Evolutionary conservation across 1,140 invertebrate species (phyloP), one percentile per base, ranked within the genome.

Genomic region (Pseudomyrmex flavicornis): DNA sequence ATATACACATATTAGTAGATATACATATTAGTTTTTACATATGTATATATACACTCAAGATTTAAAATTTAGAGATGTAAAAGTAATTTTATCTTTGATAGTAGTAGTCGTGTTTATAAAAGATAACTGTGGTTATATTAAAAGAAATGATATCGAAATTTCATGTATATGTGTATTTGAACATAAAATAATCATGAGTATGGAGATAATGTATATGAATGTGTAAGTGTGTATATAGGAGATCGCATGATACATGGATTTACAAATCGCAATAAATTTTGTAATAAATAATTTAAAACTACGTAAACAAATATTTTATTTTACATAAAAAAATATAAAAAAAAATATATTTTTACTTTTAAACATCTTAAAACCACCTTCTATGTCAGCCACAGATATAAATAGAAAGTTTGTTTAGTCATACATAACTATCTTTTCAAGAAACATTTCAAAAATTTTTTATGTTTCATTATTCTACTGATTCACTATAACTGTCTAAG

Each of bases 371-470:
- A 15, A 70, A 68, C 8, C 15, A 15, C 15, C 7, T 65, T 65
- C 63, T 17, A 65, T 65, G 35, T 44, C 2, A 46, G 15, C 13
- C 10, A 65, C 15, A 65, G 7, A 65, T 46, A 65, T 44, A 65
- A 65, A 65, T 65, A 65, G 35, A 65, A 65, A 46, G 13, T 61
- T 20, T 12, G 9, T 65, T 65, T 65, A 65, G 63, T 65, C 63
- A 46, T 13, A 65, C 26, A 65, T 50, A 20, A 22, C 17, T 13
- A 50, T 69, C 13, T 20, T 9, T 10, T 22, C 15, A 50, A 22
- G 22, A 69, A 8, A 15, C 13, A 22, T 15, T 13, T 48, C 13
- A 0, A 69, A 26, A 12, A 68, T 2, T 69, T 69, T 17, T 52
- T 0, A 15, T 26, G 20, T 50, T 2, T 52, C 13, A 50, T 13